Evolutionary conservation across 2,113 vertebrate genomes (phyloP).

Genomic region (Tympanuchus pallidicinctus): DNA sequence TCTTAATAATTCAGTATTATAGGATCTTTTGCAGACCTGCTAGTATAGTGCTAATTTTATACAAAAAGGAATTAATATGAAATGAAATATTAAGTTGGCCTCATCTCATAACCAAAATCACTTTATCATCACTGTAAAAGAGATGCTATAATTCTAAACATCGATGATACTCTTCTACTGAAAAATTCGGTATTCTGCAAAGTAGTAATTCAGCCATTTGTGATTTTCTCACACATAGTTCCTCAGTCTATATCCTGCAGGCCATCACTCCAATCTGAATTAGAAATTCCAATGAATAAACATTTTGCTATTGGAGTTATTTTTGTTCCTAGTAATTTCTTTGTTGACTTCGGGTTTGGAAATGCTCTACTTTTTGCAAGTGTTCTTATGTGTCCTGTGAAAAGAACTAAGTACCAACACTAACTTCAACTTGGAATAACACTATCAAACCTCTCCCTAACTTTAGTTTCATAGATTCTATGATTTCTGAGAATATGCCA

Average conservation of each 20-base stretch:
- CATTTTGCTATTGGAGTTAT: neutral
- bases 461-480: neutral
- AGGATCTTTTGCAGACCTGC: neutral
- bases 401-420: neutral
- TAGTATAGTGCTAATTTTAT: slow-evolving; percentile 29
- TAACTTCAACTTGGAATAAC: neutral
- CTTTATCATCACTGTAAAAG: slow-evolving; percentile 22
- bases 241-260: neutral
- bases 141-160: neutral
- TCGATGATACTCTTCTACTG: neutral
- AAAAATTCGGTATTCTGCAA: neutral
- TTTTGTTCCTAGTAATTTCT: neutral
- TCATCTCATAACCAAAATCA: slow-evolving; percentile 30
- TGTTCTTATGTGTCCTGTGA: slow-evolving; percentile 14
- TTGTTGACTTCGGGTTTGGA: neutral
- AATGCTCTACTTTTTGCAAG: neutral
- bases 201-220: neutral
- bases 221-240: neutral
- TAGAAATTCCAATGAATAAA: neutral
- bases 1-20: slow-evolving; percentile 17
- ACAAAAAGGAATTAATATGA: slow-evolving; percentile 39
- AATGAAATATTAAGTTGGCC: slow-evolving; percentile 40
- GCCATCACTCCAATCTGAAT: neutral
- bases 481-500: neutral
- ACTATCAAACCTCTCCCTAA: neutral